phyloP scores from a whole-genome alignment of 2,888 invertebrate genomes.

The Rhimphoctona megacephalus region DNA sequence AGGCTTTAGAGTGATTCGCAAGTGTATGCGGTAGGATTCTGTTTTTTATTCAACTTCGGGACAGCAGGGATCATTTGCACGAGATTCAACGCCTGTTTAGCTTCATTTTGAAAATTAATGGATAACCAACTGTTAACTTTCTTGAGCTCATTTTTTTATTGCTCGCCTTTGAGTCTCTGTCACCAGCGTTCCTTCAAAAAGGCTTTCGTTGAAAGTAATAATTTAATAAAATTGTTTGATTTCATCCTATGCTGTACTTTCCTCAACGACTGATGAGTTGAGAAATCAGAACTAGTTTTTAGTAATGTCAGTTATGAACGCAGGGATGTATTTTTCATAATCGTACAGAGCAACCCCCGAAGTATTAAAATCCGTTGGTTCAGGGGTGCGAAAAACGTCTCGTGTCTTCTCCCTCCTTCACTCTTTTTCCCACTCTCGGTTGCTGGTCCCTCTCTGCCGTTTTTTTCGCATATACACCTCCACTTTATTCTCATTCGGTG shows the following conservation, averaged over 20 bases:
- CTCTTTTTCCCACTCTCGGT: constrained; percentile 1
- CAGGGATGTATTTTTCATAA: neutral
- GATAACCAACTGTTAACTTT: neutral
- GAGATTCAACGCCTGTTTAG: neutral
- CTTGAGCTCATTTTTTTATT: neutral
- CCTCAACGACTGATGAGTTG: neutral
- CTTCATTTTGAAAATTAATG: neutral
- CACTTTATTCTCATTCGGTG: constrained; percentile 81
- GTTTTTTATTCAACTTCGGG: neutral
- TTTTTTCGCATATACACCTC: constrained; percentile 60
- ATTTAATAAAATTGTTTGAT: neutral
- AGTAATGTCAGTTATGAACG: neutral
- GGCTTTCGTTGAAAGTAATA: neutral
- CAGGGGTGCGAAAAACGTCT: constrained; percentile 22
- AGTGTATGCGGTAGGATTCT: no score
- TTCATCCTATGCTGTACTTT: neutral
- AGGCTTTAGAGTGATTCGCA: neutral
- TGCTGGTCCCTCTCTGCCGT: constrained; percentile 63
- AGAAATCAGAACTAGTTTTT: neutral
- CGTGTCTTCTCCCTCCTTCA: constrained; percentile 2
- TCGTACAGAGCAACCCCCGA: neutral
- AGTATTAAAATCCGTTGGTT: constrained; percentile 6
- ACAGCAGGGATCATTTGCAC: neutral
- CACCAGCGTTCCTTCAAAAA: neutral
- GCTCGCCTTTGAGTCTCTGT: neutral